phyloP scores from a whole-genome alignment of 1,140 invertebrate genomes.

The Ridgeia piscesae region DNA sequence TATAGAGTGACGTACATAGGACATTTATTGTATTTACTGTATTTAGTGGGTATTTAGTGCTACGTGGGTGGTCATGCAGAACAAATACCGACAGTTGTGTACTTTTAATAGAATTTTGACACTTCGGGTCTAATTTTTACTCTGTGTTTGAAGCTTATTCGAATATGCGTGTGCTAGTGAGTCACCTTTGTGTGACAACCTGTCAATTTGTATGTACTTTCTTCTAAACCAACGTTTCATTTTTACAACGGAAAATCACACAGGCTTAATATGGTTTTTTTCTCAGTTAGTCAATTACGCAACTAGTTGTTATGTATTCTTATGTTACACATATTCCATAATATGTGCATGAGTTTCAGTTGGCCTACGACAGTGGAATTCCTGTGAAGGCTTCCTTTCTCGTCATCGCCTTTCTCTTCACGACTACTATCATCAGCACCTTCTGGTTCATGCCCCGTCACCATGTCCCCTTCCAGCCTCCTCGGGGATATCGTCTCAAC shows the following conservation, averaged over 20 bases:
- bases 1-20: no score
- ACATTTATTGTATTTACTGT: no score
- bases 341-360: constrained; percentile 18
- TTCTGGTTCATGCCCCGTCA: constrained; percentile 26
- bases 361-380: constrained; percentile 27
- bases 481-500: constrained; percentile 14
- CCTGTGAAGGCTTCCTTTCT: constrained; percentile 29
- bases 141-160: no score
- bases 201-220: no score
- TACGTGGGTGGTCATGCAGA: no score
- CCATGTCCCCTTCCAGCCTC: constrained; percentile 26
- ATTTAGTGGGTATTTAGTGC: no score
- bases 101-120: no score
- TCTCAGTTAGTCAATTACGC: background rate
- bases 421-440: constrained; percentile 29
- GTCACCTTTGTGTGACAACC: no score
- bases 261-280: background rate
- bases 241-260: background rate
- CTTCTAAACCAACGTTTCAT: no score
- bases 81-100: no score
- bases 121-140: no score
- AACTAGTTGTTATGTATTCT: background rate
- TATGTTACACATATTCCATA: background rate
- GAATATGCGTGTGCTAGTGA: no score
- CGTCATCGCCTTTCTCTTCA: constrained; percentile 25